These are phyloP conservation scores for Lichenostomus cassidix DNA, from an alignment of 2,113 vertebrate genomes.

Conservation along the genomic window DNA sequence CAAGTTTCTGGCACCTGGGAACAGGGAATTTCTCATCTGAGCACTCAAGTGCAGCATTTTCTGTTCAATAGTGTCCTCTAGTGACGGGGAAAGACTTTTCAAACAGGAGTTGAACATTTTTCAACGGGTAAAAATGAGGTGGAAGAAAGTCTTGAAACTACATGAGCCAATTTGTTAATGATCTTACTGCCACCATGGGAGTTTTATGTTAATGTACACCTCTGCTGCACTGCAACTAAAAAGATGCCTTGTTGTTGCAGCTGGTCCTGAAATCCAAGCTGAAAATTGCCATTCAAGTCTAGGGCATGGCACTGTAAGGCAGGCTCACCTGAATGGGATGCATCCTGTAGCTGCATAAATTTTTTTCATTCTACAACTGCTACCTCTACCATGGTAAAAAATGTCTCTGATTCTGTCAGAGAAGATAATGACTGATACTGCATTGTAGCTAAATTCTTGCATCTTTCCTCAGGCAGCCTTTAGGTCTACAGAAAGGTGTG, in stretches of 20 bases:
- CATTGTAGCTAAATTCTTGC: background rate
- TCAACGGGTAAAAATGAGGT: background rate
- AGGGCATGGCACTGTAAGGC: background rate
- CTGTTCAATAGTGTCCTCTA: conserved; percentile 70
- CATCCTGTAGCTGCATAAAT: background rate
- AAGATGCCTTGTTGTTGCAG: background rate
- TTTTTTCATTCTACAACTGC: background rate
- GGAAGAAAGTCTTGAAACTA: conserved; percentile 1
- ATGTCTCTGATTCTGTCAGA: background rate
- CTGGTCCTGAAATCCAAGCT: background rate
- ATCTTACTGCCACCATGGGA: background rate
- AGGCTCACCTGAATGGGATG: background rate
- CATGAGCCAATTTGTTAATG: background rate
- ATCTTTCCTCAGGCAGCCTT: background rate
- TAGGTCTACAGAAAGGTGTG: background rate
- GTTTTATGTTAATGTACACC: background rate
- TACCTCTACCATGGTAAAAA: background rate
- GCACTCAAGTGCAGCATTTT: conserved; percentile 28
- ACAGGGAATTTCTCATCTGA: no score
- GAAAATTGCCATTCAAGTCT: background rate
- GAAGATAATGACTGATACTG: background rate
- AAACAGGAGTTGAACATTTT: background rate
- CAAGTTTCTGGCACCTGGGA: background rate
- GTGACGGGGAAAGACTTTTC: background rate
- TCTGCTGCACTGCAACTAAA: background rate